Percentiles rank a stretch among this genome's conserved stretches.
Conservation (phyloP, 2,888 invertebrate genomes). For the Chrysopilus asiliformis region DNA sequence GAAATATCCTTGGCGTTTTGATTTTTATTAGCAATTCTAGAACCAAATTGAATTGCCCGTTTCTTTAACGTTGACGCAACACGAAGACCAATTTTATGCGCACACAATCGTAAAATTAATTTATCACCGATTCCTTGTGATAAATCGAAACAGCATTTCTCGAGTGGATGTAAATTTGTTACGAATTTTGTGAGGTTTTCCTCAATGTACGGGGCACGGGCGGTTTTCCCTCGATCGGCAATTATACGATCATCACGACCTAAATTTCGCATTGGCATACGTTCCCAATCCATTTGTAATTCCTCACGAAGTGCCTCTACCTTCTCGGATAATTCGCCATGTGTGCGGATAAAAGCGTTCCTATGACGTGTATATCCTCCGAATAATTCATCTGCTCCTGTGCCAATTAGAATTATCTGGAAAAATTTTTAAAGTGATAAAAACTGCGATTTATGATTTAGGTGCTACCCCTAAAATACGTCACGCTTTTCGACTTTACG, state of each 20-base stretch:
- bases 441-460: constrained; percentile 11
- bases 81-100: constrained; percentile 50
- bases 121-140: constrained; percentile 87
- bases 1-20: constrained; percentile 77
- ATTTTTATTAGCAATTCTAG: constrained; percentile 80
- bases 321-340: constrained; percentile 36
- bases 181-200: constrained; percentile 55
- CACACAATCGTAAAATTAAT: constrained; percentile 63
- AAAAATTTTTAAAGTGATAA: too few species aligned
- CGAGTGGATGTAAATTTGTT: constrained; percentile 48
- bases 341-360: constrained; percentile 47
- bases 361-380: constrained; percentile 89
- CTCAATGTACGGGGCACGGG: constrained; percentile 68
- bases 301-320: constrained; percentile 47
- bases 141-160: constrained; percentile 35
- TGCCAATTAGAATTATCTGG: constrained; percentile 71
- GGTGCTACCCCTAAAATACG: too few species aligned
- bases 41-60: constrained; percentile 94
- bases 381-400: constrained; percentile 95
- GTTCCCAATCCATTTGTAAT: constrained; percentile 62
- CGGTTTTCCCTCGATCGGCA: constrained; percentile 74
- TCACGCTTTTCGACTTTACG: background rate
- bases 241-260: constrained; percentile 91
- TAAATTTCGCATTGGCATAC: constrained; percentile 81
- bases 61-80: constrained; percentile 63